Evolutionary conservation across 2,797 vertebrate genomes (phyloP), one percentile per base, ranked within the genome.

Genomic region (Chaunax sp.): DNA sequence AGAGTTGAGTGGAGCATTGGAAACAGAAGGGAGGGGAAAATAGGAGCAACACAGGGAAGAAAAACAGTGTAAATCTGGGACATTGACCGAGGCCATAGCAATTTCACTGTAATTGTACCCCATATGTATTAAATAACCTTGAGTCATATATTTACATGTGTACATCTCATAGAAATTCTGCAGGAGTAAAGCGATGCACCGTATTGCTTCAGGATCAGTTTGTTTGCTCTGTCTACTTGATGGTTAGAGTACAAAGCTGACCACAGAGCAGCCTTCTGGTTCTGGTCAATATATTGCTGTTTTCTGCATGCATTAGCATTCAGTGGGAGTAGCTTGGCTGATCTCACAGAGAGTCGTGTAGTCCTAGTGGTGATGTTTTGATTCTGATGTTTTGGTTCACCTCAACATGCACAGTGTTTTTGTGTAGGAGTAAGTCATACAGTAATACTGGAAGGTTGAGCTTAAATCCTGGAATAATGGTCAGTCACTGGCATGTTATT

Each of bases 291-390:
- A 35, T 28, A 33, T n/a, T 6, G 16, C 43, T 38, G 43, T 43
- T 51, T 45, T 45, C 49, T 43, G 25, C 54, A 45, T 45, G 38
- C 23, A 71, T 77, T 64, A 73, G 46, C 45, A 77, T 77, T 79
- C 62, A 44, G 12, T 40, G 12, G 38, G 38, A 55, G 72, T 22
- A 53, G n/a, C 25, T 7, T 5, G n/a, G 51, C 25, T 6, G 38
- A 55, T 62, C 33, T 50, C 46, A 33, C 33, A 26, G 37, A 64
- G 63, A 55, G 57, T 56, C 38, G 46, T 12, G 65, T 68, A 53
- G 55, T 33, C 44, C 40, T n/a, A 20, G 22, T n/a, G 54, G 52
- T 35, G 23, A 53, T 52, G n/a, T 37, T 56, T 40, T 19, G 38
- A 25, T 5, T 51, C 18, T 40, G 60, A 46, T 11, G 38, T 59